Conservation (phyloP, 2,888 invertebrate genomes). For the Nymphalis polychloros region DNA sequence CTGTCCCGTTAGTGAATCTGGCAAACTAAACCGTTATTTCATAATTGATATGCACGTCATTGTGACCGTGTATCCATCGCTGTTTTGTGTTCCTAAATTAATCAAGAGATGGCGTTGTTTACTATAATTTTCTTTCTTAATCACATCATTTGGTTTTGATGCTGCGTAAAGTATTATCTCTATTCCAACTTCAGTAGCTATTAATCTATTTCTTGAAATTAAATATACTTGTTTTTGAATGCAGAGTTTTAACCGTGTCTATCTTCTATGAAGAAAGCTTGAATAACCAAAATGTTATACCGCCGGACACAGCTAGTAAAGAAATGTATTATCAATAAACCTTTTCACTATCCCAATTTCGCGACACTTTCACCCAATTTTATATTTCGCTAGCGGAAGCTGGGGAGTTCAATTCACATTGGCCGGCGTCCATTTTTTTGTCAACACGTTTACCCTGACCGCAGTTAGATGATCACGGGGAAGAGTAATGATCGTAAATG, state of each 20-base stretch:
- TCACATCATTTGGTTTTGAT: no score
- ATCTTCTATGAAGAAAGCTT: slow-evolving; percentile 6
- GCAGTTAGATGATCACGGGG: slow-evolving; percentile 62
- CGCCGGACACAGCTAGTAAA: not conserved
- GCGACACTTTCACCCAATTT: slow-evolving; percentile 21
- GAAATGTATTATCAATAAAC: not conserved
- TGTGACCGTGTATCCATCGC: no score
- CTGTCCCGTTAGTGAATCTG: no score
- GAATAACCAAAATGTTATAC: not conserved
- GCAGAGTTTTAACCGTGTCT: no score
- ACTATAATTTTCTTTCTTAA: no score
- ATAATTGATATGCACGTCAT: no score
- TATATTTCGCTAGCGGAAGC: slow-evolving; percentile 46
- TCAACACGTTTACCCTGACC: slow-evolving; percentile 51
- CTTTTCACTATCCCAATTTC: slow-evolving; percentile 9
- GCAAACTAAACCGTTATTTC: no score
- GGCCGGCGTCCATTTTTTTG: slow-evolving; percentile 53
- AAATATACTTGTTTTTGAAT: no score
- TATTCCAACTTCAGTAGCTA: no score
- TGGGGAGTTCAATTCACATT: slow-evolving; percentile 50
- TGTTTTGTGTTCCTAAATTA: no score
- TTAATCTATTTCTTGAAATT: not conserved
- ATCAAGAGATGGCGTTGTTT: no score
- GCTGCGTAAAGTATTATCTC: not conserved
- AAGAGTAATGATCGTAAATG: slow-evolving; percentile 77